A percentile compares a stretch with the other conserved stretches of the same genome.
These are phyloP conservation scores for Doris montereyensis DNA, from an alignment of 2,888 invertebrate genomes.

Conservation along the genomic window DNA sequence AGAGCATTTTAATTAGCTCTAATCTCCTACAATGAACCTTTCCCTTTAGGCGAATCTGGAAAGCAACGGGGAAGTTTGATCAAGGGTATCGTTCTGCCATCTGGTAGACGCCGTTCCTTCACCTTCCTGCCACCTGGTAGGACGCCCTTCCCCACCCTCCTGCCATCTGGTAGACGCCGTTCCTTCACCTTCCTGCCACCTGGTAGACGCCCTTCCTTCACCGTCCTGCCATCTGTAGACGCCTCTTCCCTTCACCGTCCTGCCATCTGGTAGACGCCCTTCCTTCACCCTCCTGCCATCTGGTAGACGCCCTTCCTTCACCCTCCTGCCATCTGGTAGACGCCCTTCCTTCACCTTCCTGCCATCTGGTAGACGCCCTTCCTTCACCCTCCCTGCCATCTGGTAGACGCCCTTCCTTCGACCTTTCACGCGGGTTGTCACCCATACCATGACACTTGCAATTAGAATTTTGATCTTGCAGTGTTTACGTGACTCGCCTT, in stretches of 20 bases:
- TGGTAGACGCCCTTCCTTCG: not conserved
- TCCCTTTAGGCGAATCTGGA: too few species aligned
- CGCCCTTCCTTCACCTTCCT: not conserved
- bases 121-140: not conserved
- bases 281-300: not conserved
- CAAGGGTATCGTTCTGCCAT: too few species aligned
- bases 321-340: not conserved
- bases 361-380: not conserved
- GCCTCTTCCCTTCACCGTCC: not conserved
- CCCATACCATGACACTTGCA: too few species aligned
- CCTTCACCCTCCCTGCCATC: not conserved
- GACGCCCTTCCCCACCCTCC: not conserved
- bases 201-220: not conserved
- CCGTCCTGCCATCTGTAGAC: not conserved
- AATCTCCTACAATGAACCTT: too few species aligned
- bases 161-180: not conserved
- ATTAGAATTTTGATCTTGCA: too few species aligned
- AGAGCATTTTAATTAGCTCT: too few species aligned
- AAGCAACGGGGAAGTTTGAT: too few species aligned
- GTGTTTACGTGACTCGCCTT: too few species aligned
- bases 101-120: not conserved
- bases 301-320: not conserved
- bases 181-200: not conserved
- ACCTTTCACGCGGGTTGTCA: too few species aligned
- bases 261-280: not conserved